These are phyloP conservation scores for Tetramorium bicarinatum DNA, from an alignment of 2,888 invertebrate genomes.

Conservation along the genomic window DNA sequence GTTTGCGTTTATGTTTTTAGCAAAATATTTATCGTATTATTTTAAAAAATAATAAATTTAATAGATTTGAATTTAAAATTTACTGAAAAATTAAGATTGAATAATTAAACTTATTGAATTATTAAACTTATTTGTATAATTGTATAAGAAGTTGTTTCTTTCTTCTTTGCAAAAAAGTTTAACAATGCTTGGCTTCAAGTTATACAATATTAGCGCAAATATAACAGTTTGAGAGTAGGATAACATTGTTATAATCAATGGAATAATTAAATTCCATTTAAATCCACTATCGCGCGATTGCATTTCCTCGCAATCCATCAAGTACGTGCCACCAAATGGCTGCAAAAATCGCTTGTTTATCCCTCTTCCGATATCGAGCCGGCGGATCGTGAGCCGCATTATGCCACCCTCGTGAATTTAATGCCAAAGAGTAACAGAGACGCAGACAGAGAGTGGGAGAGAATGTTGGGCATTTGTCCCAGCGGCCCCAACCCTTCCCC, in stretches of 20 bases:
- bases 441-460: constrained; percentile 29
- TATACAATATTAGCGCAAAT: not conserved
- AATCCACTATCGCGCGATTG: constrained; percentile 5
- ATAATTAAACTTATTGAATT: not conserved
- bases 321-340: constrained; percentile 37
- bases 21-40: not conserved
- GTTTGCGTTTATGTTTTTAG: not conserved
- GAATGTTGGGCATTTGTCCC: constrained; percentile 40
- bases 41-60: not conserved
- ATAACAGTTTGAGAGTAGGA: not conserved
- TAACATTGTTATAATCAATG: not conserved
- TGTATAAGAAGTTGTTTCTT: not conserved
- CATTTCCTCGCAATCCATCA: constrained; percentile 26
- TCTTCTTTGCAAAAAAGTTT: not conserved
- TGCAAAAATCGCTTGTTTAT: constrained; percentile 49
- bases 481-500: constrained; percentile 70
- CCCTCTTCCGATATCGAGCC: constrained; percentile 45
- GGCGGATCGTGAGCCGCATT: constrained; percentile 44
- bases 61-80: constrained; percentile 22
- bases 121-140: not conserved
- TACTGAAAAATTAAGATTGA: not conserved
- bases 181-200: not conserved
- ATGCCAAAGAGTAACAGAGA: constrained; percentile 66
- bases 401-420: constrained; percentile 44
- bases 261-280: constrained; percentile 31